Evolutionary conservation across 2,113 vertebrate species (phyloP).

Genomic region (Ovis aries): ARS-UI_Ramb_v3.0 NC_056080.1:103685501-103686000

Average conservation of each 20-base stretch:
- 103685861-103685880: conserved; percentile 20
- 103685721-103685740: neutral
- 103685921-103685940: neutral
- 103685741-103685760: conserved; percentile 42
- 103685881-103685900: neutral
- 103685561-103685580: conserved; percentile 61
- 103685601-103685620: conserved; percentile 70
- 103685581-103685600: conserved; percentile 72
- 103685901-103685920: neutral
- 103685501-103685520: conserved; percentile 65
- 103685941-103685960: neutral
- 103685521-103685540: conserved; percentile 70
- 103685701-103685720: neutral
- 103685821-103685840: conserved; percentile 7
- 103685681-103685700: neutral
- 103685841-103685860: neutral
- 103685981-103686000: neutral
- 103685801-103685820: conserved; percentile 16
- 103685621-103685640: conserved; percentile 65
- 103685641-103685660: conserved; percentile 59
- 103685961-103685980: neutral
- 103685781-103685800: conserved; percentile 34
- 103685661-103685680: conserved; percentile 54
- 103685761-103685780: neutral
- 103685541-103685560: conserved; percentile 71